phyloP scores from a whole-genome alignment of 2,113 vertebrate species.

The Phylloscopus trochiloides region DNA sequence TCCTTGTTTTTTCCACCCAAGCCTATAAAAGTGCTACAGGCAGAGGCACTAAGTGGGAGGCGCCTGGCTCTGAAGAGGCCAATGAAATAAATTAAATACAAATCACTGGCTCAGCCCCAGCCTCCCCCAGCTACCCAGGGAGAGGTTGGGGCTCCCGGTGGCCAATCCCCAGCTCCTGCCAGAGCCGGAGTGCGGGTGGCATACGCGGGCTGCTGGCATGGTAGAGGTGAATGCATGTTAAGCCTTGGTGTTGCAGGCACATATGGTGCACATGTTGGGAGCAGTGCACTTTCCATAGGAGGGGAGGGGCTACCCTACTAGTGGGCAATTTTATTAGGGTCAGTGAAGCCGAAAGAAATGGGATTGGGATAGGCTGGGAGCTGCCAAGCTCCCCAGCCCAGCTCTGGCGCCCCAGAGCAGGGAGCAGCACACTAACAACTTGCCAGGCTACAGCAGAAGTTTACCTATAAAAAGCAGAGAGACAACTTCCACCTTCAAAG shows the following conservation, averaged over 20 bases:
- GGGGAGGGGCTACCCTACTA: not conserved
- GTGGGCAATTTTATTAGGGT: slow-evolving; percentile 18
- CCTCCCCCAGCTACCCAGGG: not conserved
- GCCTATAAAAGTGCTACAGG: slow-evolving; percentile 42
- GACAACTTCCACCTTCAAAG: not conserved
- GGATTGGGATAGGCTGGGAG: not conserved
- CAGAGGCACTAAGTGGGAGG: slow-evolving; percentile 35
- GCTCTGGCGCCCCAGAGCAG: not conserved
- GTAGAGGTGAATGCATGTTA: not conserved
- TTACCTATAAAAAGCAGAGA: not conserved
- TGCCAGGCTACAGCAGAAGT: not conserved
- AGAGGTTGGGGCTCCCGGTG: not conserved
- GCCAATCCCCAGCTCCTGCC: not conserved
- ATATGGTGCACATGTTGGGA: not conserved
- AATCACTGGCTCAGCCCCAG: slow-evolving; percentile 12
- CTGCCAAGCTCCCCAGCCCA: not conserved
- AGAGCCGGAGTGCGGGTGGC: not conserved
- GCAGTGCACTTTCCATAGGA: not conserved
- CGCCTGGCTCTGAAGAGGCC: not conserved
- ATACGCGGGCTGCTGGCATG: not conserved
- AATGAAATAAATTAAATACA: slow-evolving; percentile 58
- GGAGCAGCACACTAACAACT: not conserved
- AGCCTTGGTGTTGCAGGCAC: not conserved
- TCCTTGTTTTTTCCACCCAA: slow-evolving; percentile 37
- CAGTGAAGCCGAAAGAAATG: not conserved